These are phyloP conservation scores for Parauchenoglanis ngamensis DNA, from an alignment of 2,797 vertebrate genomes.

Conservation along the genomic window DNA sequence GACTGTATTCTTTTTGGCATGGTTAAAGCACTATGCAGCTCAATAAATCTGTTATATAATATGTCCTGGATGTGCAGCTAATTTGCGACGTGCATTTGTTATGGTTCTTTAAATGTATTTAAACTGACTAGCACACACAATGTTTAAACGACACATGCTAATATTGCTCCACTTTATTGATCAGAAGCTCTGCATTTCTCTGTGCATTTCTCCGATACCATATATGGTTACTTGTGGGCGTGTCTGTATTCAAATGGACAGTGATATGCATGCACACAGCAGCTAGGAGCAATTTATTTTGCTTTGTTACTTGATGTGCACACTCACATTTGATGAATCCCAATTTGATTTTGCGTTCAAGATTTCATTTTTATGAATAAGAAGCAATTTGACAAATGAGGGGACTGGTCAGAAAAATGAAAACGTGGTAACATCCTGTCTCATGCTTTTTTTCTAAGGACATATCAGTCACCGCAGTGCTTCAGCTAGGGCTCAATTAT, in stretches of 20 bases:
- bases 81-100: not conserved
- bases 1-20: not conserved
- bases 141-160: not conserved
- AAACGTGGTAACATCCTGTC: not conserved
- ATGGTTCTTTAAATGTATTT: not conserved
- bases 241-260: slow-evolving; percentile 7
- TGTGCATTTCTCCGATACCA: too few species aligned
- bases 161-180: not conserved
- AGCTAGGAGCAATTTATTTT: not conserved
- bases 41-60: not conserved
- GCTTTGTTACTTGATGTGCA: not conserved
- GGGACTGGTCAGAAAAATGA: not conserved
- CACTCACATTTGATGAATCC: not conserved
- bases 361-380: not conserved
- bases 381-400: not conserved
- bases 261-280: not conserved
- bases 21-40: not conserved
- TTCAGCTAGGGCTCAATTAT: not conserved
- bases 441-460: not conserved
- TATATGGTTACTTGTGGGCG: not conserved
- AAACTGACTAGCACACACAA: too few species aligned
- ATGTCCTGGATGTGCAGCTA: not conserved
- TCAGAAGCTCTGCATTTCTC: not conserved
- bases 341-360: not conserved
- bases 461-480: not conserved